Evolutionary conservation across 2,113 vertebrate species (phyloP).

Genomic region (Parus major): DNA sequence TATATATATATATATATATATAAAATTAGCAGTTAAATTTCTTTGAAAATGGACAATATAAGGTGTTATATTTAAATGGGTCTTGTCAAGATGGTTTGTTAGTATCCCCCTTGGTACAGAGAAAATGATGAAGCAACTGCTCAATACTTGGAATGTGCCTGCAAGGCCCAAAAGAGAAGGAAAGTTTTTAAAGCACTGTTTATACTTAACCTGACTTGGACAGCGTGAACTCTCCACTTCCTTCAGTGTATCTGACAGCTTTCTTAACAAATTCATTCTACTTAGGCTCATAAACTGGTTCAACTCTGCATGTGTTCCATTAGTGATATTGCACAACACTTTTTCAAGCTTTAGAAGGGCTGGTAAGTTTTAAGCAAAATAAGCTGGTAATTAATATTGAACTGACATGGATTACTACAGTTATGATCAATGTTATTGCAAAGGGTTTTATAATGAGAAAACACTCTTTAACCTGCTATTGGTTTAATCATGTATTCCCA

Average conservation of each 20-base stretch:
- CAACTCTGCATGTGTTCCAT: background rate
- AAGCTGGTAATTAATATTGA: background rate
- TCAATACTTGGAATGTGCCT: background rate
- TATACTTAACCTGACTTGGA: background rate
- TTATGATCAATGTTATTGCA: background rate
- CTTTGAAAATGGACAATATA: background rate
- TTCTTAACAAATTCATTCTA: background rate
- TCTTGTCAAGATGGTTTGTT: background rate
- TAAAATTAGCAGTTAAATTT: constrained; percentile 2
- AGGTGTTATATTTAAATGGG: background rate
- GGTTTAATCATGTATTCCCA: background rate
- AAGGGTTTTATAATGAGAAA: background rate
- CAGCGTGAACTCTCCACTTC: background rate
- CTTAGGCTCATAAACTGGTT: background rate
- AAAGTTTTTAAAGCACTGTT: background rate
- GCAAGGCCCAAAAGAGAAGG: background rate
- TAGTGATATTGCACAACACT: background rate
- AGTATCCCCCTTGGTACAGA: background rate
- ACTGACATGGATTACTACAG: background rate
- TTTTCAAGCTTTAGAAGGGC: background rate
- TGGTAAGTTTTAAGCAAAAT: background rate
- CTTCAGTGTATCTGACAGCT: background rate
- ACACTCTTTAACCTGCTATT: background rate
- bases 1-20: background rate
- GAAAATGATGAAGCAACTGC: background rate